These are phyloP conservation scores for Harpalus rufipes DNA, from an alignment of 2,888 invertebrate species.

Conservation along the genomic window DNA sequence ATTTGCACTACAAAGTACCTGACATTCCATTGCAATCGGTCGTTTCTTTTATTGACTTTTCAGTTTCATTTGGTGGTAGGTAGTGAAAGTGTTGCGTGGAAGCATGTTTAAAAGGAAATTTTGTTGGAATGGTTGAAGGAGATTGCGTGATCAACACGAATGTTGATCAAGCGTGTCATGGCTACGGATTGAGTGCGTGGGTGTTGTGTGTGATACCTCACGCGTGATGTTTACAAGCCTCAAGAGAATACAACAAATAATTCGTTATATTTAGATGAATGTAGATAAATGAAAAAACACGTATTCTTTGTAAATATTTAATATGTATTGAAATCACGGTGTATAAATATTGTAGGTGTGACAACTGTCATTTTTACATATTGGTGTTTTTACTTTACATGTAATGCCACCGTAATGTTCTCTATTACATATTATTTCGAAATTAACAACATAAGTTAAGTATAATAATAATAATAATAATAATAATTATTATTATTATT, in stretches of 20 bases:
- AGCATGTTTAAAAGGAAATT: constrained; percentile 51
- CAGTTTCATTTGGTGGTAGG: background rate
- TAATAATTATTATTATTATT: no score
- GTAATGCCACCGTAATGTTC: no score
- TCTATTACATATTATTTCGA: no score
- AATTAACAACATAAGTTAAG: no score
- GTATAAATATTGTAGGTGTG: no score
- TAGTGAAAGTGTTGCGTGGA: constrained; percentile 29
- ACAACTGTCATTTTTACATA: no score
- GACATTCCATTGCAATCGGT: background rate
- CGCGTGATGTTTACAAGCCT: constrained; percentile 14
- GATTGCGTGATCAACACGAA: constrained; percentile 57
- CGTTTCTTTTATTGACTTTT: constrained; percentile 25
- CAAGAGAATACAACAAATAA: background rate
- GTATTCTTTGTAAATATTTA: no score
- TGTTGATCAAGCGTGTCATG: constrained; percentile 44
- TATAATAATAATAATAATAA: no score
- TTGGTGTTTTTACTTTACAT: no score
- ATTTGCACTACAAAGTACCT: background rate
- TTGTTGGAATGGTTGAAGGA: background rate
- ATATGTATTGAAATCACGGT: no score
- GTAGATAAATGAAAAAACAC: background rate
- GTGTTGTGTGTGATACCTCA: constrained; percentile 18
- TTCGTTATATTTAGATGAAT: background rate
- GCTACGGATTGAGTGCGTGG: background rate